Percentiles rank a stretch among this genome's conserved stretches.
phyloP scores from a whole-genome alignment of 2,113 vertebrate species.

The Pycnonotus jocosus region DNA sequence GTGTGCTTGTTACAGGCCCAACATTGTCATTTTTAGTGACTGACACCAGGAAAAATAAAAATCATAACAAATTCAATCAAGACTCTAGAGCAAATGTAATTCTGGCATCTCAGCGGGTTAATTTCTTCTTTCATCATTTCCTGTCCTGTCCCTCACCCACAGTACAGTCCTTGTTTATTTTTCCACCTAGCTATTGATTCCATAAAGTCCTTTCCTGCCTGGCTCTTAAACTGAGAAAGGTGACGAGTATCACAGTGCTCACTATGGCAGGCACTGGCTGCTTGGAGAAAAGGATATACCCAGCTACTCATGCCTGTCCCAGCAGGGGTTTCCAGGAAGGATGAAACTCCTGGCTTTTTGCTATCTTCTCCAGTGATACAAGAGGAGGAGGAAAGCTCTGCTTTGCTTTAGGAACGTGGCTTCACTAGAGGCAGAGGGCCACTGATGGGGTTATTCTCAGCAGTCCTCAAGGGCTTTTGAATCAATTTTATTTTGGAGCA shows the following conservation, averaged over 20 bases:
- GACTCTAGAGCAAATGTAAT: neutral
- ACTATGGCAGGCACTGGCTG: neutral
- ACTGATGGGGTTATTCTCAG: neutral
- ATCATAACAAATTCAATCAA: neutral
- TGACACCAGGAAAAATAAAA: neutral
- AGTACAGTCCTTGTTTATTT: neutral
- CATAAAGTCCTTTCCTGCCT: neutral
- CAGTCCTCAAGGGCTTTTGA: neutral
- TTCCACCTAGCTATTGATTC: neutral
- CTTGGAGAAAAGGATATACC: neutral
- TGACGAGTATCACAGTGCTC: neutral
- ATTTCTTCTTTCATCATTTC: neutral
- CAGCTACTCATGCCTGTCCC: neutral
- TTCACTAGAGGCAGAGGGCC: neutral
- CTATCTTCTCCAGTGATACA: neutral
- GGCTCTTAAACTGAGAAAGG: neutral
- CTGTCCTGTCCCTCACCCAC: neutral
- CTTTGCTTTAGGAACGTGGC: neutral
- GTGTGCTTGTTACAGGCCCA: neutral
- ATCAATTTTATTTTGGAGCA: neutral
- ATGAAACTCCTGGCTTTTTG: neutral
- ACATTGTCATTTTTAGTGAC: neutral
- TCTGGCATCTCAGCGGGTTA: neutral
- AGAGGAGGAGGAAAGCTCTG: neutral
- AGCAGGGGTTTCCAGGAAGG: neutral